A percentile compares a stretch with the other conserved stretches of the same genome.
These are phyloP conservation scores for Chorisops tibialis DNA, from an alignment of 2,888 invertebrate genomes.

Conservation along the genomic window DNA sequence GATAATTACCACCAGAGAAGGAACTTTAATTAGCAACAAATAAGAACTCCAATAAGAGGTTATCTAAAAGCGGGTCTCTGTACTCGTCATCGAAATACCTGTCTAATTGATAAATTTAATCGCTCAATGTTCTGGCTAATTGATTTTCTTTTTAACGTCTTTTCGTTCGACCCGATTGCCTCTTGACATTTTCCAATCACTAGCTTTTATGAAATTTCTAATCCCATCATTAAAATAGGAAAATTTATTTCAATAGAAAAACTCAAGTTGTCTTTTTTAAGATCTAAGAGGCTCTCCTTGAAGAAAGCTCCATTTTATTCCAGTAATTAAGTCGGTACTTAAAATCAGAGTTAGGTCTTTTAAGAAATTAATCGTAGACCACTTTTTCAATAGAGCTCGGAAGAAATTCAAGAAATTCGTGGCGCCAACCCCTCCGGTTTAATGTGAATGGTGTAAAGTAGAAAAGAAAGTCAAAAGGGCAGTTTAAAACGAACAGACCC, in stretches of 20 bases:
- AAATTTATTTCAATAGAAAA: constrained; percentile 11
- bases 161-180: too few relatives aligned
- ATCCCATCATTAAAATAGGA: constrained; percentile 10
- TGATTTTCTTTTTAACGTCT: too few relatives aligned
- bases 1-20: too few relatives aligned
- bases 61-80: too few relatives aligned
- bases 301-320: constrained; percentile 22
- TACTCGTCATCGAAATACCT: too few relatives aligned
- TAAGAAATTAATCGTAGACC: constrained; percentile 32
- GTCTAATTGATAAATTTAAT: too few relatives aligned
- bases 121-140: too few relatives aligned
- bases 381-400: constrained; percentile 28
- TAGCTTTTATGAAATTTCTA: neutral
- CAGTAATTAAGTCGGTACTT: constrained; percentile 32
- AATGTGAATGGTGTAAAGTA: neutral
- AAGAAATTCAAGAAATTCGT: neutral
- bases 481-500: neutral
- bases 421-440: neutral
- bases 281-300: neutral
- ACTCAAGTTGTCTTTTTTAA: neutral
- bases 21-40: too few relatives aligned
- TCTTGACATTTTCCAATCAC: too few relatives aligned
- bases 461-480: constrained; percentile 10
- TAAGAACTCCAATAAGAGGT: too few relatives aligned
- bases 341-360: constrained; percentile 32